Base-by-base conservation (phyloP, 2,113 vertebrate genomes). In the Osmerus eperlanus region DNA sequence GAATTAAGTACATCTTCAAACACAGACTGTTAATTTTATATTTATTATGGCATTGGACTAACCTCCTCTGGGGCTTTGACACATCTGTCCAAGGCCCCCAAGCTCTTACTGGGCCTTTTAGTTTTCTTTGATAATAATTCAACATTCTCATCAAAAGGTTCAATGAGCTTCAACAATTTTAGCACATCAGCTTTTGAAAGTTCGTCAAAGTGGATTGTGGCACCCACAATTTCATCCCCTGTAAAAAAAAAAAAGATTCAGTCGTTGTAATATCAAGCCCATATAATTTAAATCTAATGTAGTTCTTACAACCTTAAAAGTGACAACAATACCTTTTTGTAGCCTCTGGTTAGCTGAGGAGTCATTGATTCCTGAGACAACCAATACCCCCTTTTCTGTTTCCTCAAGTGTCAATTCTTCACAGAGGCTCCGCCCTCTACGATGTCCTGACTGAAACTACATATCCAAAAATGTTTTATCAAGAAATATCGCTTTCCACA, bases 161-260 rank as follows among this genome's bases (percentile, higher is more conserved):
- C 82, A 74, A 90, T 91, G 47, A 87, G 15, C 71, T 85, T 90
- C 53, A 90, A 68, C 13, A 92, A 81, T 5, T 89, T 73, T 53
- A 87, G 55, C 54, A 87, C 87, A 16, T 91, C 86, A 3, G 89
- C 83, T 74, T 90, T 92, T 23, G 88, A 90, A 1, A 87, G 82
- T 0, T 87, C 69, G 29, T 88, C 83, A 76, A 90, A 90, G 68
- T 88, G 76, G 36, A 90, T 90, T 12, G 85, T 87, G 51, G 89
- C 87, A 28, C 89, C 88, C 63, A 90, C 62, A 66, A 88, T 13
- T 81, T 89, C 89, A 83, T 92, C 88, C 62, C 88, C 92, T 92
- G 41, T 53, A 84, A 84, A 68, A 55, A 1, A 72, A 12, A 73
- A 72, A 76, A 55, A 18, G 13, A 15, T 13, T 13, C 18, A 55